A percentile compares a stretch with the other conserved stretches of the same genome.
Evolutionary conservation across 2,797 vertebrate species (phyloP).

Genomic region (Oryzias dopingdopingensis): DNA sequence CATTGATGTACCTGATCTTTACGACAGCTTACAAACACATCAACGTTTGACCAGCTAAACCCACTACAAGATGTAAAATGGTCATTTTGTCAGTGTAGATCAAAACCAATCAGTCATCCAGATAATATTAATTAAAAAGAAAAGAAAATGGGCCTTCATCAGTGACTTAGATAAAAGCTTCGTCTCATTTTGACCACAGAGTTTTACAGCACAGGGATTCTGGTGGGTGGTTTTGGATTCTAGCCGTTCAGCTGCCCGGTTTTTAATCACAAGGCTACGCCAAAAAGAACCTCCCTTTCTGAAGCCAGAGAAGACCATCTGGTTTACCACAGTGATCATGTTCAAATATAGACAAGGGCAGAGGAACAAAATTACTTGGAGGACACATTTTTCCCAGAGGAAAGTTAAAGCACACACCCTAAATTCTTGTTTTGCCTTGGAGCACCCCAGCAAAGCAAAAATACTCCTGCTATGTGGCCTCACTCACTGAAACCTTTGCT

Average conservation of each 20-base stretch:
- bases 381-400: conserved; percentile 66
- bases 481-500: conserved; percentile 4
- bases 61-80: background rate
- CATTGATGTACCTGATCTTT: conserved; percentile 39
- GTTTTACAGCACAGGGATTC: conserved; percentile 23
- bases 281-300: conserved; percentile 57
- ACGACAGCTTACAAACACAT: conserved; percentile 20
- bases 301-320: conserved; percentile 57
- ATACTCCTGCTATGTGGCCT: conserved; percentile 32
- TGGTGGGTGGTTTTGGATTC: conserved; percentile 26
- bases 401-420: conserved; percentile 61
- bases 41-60: background rate
- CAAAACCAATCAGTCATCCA: conserved; percentile 5
- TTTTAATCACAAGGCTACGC: conserved; percentile 49
- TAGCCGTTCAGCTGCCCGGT: conserved; percentile 34
- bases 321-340: conserved; percentile 62
- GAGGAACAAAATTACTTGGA: conserved; percentile 47
- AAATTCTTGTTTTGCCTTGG: conserved; percentile 40
- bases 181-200: conserved; percentile 21
- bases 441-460: conserved; percentile 36
- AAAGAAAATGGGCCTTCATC: conserved; percentile 3
- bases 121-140: conserved; percentile 2
- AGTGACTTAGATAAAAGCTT: conserved; percentile 22
- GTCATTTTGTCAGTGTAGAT: conserved; percentile 10
- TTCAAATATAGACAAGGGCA: conserved; percentile 71